Conservation (phyloP, 2,888 invertebrate species). For the Seira sanloemensis region DNA sequence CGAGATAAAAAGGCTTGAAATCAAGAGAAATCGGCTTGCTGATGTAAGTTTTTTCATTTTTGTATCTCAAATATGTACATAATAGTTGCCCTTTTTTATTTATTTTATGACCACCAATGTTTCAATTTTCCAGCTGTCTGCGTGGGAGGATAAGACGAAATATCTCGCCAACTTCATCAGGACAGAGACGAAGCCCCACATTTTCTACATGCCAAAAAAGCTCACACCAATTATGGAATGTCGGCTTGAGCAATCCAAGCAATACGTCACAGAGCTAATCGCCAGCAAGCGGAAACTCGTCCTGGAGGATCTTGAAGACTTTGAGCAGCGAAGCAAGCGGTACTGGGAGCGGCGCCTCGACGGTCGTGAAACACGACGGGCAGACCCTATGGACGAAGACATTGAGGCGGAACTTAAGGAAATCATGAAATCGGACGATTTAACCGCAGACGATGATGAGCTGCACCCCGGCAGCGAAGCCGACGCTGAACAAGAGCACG, state of each 20-base stretch:
- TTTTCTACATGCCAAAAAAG: conserved; percentile 91
- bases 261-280: conserved; percentile 81
- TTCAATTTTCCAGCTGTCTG: conserved; percentile 79
- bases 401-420: conserved; percentile 82
- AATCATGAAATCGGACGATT: conserved; percentile 77
- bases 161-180: conserved; percentile 88
- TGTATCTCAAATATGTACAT: too few species aligned
- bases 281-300: conserved; percentile 78
- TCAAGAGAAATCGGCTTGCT: conserved; percentile 90
- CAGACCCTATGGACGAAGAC: conserved; percentile 76
- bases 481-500: conserved; percentile 14
- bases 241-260: conserved; percentile 81
- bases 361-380: conserved; percentile 57
- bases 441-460: conserved; percentile 22
- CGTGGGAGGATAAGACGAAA: conserved; percentile 89
- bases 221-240: conserved; percentile 84
- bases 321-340: conserved; percentile 70
- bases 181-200: conserved; percentile 89
- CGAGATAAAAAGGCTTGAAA: conserved; percentile 91
- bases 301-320: conserved; percentile 70
- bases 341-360: conserved; percentile 71
- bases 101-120: not conserved
- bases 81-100: too few species aligned
- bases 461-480: conserved; percentile 46
- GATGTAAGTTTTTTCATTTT: conserved; percentile 80